Conservation (phyloP, 2,797 vertebrate species). For the Phoxinus dragarum region DNA sequence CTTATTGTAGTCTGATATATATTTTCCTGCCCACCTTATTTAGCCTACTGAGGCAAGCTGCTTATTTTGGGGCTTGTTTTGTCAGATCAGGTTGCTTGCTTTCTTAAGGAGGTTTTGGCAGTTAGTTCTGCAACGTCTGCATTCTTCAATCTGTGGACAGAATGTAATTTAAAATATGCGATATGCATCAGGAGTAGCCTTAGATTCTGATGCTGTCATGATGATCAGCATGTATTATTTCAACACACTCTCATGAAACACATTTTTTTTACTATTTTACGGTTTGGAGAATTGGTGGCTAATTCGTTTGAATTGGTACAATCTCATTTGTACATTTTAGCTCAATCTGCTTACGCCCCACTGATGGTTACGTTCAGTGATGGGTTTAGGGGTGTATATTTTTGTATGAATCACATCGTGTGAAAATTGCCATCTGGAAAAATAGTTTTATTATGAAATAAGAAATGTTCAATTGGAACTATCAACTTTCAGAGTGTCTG, state of each 20-base stretch:
- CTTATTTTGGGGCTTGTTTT: constrained; percentile 3
- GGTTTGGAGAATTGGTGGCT: neutral
- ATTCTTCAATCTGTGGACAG: neutral
- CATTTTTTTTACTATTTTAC: too few species aligned
- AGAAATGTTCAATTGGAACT: too few species aligned
- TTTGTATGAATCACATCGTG: neutral
- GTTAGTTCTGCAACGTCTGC: neutral
- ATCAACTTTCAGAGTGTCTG: neutral
- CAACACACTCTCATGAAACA: neutral
- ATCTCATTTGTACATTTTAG: too few species aligned
- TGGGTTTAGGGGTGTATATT: neutral
- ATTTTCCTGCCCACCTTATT: neutral
- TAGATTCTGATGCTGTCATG: neutral
- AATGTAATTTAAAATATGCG: neutral
- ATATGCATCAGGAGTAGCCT: neutral
- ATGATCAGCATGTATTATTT: neutral
- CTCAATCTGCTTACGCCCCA: neutral
- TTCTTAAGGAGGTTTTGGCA: neutral
- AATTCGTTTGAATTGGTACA: too few species aligned
- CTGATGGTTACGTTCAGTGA: neutral
- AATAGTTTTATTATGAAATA: neutral
- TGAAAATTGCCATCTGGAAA: neutral
- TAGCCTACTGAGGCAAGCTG: neutral
- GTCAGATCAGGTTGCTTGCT: constrained; percentile 9
- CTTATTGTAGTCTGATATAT: constrained; percentile 9